Conservation (phyloP, 1,140 invertebrate genomes). For the Anadara kagoshimensis region DNA sequence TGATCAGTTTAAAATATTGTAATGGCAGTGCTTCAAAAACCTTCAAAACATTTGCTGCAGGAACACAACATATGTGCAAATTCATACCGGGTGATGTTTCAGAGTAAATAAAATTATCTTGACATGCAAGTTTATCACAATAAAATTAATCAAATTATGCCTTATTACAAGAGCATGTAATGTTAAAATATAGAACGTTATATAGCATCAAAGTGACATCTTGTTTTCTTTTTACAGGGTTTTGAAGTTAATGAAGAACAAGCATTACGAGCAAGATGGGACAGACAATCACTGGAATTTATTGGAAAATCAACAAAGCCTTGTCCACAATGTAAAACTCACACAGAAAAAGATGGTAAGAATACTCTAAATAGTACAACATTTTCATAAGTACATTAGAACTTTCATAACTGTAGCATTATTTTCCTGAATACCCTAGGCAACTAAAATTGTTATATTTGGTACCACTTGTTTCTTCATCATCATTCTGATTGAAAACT, state of each 20-base stretch:
- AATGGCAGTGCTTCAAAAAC: too few relatives aligned
- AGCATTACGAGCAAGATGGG: constrained; percentile 82
- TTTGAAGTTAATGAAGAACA: constrained; percentile 51
- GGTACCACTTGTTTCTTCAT: background rate
- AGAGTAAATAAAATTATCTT: too few relatives aligned
- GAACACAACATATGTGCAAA: too few relatives aligned
- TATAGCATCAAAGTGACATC: background rate
- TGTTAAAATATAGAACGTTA: background rate
- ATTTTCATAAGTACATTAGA: too few relatives aligned
- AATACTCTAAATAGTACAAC: too few relatives aligned
- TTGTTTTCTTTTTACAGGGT: constrained; percentile 32
- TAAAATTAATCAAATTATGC: background rate
- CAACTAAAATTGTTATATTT: background rate
- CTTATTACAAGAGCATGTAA: background rate
- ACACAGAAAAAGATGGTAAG: constrained; percentile 80
- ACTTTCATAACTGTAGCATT: background rate
- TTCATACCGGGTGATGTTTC: too few relatives aligned
- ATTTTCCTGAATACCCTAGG: background rate
- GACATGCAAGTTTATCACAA: background rate
- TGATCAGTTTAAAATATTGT: too few relatives aligned
- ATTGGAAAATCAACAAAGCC: constrained; percentile 89
- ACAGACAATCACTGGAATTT: constrained; percentile 82
- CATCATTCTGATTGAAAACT: background rate
- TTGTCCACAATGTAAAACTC: constrained; percentile 90
- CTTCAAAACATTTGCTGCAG: too few relatives aligned